phyloP scores from a whole-genome alignment of 2,888 invertebrate species.

The Papilio protenor region DNA sequence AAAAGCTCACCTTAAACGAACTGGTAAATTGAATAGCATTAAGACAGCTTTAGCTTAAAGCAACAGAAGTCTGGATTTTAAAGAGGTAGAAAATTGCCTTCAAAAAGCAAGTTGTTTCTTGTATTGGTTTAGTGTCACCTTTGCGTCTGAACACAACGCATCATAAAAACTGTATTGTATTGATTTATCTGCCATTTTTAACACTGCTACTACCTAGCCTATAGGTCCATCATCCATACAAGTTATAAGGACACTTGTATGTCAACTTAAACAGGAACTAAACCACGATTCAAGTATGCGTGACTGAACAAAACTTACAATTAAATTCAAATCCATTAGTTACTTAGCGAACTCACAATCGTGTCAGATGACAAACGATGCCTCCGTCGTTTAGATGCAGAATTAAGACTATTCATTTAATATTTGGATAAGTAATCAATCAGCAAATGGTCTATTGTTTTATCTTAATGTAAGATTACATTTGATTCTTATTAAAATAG shows the following conservation, averaged over 20 bases:
- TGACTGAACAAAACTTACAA: constrained; percentile 25
- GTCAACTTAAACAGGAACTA: neutral
- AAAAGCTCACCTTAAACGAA: constrained; percentile 2
- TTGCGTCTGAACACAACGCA: too few species aligned
- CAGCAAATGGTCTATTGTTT: neutral
- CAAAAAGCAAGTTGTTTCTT: neutral
- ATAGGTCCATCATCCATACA: neutral
- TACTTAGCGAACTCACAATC: neutral
- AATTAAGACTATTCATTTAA: constrained; percentile 18
- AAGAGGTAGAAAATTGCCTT: neutral
- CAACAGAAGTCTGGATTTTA: neutral
- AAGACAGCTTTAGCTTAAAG: neutral
- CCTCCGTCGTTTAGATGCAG: neutral
- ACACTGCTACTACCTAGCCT: neutral
- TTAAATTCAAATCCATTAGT: constrained; percentile 29
- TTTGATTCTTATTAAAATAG: neutral
- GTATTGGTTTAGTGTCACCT: neutral
- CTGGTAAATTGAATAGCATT: constrained; percentile 7
- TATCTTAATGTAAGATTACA: neutral
- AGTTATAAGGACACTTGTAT: neutral
- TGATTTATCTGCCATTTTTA: neutral
- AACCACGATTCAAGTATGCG: neutral
- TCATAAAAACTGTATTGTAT: neutral
- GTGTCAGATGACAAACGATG: constrained; percentile 33
- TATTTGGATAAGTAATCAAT: neutral